Percentiles rank a stretch among this genome's conserved stretches.
Evolutionary conservation across 2,113 vertebrate genomes (phyloP).

Genomic region (Dicrurus megarhynchus): DNA sequence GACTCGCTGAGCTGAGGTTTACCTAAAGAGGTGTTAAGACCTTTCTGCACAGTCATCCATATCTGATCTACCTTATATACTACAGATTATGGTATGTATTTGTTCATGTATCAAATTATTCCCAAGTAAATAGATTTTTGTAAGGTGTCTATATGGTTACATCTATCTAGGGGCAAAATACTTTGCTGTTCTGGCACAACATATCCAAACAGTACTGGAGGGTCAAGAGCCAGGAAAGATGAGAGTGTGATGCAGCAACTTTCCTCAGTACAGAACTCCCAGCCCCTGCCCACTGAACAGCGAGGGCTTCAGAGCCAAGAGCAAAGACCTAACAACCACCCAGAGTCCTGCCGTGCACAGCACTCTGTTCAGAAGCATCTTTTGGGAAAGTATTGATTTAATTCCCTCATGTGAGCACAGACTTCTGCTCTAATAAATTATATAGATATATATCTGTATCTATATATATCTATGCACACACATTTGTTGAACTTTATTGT

Average conservation of each 20-base stretch:
- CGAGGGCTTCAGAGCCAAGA: background rate
- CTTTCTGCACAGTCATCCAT: background rate
- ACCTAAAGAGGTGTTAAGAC: background rate
- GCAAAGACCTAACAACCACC: background rate
- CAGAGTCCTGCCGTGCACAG: background rate
- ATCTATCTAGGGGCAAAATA: background rate
- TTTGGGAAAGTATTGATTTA: conserved; percentile 30
- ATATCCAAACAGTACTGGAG: rapidly evolving
- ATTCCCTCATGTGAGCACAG: background rate
- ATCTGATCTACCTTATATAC: background rate
- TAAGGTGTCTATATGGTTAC: background rate
- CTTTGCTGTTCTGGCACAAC: background rate
- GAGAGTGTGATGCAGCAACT: background rate
- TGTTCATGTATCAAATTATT: background rate
- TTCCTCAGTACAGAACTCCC: background rate
- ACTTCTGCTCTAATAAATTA: conserved; percentile 27
- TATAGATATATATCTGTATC: background rate
- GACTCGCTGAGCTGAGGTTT: background rate
- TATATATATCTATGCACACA: background rate
- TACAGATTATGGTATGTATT: background rate
- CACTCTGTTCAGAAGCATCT: background rate
- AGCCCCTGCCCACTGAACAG: background rate
- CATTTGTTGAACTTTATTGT: conserved; percentile 1
- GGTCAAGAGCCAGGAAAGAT: background rate
- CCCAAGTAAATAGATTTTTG: background rate